Base-by-base conservation (phyloP, 2,113 vertebrate genomes). In the Alligator mississippiensis region DNA sequence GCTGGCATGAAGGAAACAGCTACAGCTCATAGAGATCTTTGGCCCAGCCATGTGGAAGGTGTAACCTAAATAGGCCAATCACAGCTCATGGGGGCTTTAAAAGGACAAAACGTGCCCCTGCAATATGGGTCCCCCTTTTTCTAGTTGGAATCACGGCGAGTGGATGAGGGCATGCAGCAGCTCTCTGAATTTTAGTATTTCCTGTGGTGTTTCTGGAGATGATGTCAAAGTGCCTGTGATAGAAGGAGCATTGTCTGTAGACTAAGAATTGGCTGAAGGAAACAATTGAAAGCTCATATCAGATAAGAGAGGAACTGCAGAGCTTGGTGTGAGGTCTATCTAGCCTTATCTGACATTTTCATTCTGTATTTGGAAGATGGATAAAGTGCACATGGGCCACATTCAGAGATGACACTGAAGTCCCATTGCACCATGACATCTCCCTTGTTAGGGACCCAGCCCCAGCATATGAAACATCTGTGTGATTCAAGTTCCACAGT, bases 211-310 rank as follows among this genome's bases (percentile, higher is more conserved):
- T 27, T 27, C 28, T 4, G 14, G 0, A 0, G 28, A 4, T 76
- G 76, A 84, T 91, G 76, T 77, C 83, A 80, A 90, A 94, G 74
- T 91, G 81, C 83, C 60, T 90, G 80, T 85, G 83, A 60, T 63
- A n/a, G 85, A 82, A 62, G n/a, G 90, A 57, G 61, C 27, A 89
- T 18, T 82, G 66, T 62, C 59, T 72, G 66, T 79, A 83, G 84
- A 62, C 4, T 59, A 66, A 82, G 62, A 83, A 72, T 72, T 59
- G 70, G 54, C 92, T 84, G 68, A 58, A 34, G 70, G 84, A 84
- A 34, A 66, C 28, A 66, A 66, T 17, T n/a, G 28, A 66, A 17
- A 66, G 28, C 28, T n/a, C 27, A 14, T 64, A 64, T 64, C 28
- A 27, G 28, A 15, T 64, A 12, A 28, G 63, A 61, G 60, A 28